Evolutionary conservation across 1,140 invertebrate genomes (phyloP).

Genomic region (Zaprionus nigranus): DNA sequence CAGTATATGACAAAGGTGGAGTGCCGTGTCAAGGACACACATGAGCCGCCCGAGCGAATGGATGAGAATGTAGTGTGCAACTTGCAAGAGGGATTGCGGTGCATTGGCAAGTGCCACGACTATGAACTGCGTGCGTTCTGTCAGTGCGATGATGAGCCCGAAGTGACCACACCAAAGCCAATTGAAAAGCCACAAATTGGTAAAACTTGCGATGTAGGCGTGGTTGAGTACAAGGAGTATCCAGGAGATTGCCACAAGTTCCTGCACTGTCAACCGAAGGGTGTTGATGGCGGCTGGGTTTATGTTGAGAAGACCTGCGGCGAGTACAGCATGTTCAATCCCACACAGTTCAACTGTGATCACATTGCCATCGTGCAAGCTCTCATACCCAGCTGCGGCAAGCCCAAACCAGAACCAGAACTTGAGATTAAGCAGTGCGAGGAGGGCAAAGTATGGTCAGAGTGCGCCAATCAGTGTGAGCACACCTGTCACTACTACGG

Average conservation of each 20-base stretch:
- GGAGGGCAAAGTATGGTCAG: slow-evolving; percentile 85
- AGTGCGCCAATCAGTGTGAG: slow-evolving; percentile 88
- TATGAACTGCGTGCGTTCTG: slow-evolving; percentile 91
- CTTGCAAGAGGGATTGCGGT: slow-evolving; percentile 89
- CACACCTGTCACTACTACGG: slow-evolving; percentile 87
- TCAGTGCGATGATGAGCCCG: slow-evolving; percentile 85
- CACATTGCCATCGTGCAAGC: slow-evolving; percentile 87
- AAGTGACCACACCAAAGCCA: slow-evolving; percentile 31
- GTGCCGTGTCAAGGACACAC: slow-evolving; percentile 88
- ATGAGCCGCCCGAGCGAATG: slow-evolving; percentile 88
- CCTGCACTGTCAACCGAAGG: slow-evolving; percentile 86
- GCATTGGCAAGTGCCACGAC: slow-evolving; percentile 87
- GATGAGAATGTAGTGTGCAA: slow-evolving; percentile 91
- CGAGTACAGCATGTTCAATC: slow-evolving; percentile 87
- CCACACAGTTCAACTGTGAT: slow-evolving; percentile 87
- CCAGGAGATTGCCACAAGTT: slow-evolving; percentile 87
- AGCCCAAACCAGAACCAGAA: slow-evolving; percentile 24
- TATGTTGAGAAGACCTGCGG: slow-evolving; percentile 87
- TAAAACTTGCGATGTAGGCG: slow-evolving; percentile 53
- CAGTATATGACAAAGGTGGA: slow-evolving; percentile 89
- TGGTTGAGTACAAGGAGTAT: slow-evolving; percentile 84
- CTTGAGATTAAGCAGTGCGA: slow-evolving; percentile 52
- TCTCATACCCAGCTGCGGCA: slow-evolving; percentile 87
- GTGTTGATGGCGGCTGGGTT: slow-evolving; percentile 59
- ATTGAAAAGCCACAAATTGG: slow-evolving; percentile 63